Base-by-base conservation (phyloP, 1,140 invertebrate genomes). In the Ptiloglossa arizonensis region DNA sequence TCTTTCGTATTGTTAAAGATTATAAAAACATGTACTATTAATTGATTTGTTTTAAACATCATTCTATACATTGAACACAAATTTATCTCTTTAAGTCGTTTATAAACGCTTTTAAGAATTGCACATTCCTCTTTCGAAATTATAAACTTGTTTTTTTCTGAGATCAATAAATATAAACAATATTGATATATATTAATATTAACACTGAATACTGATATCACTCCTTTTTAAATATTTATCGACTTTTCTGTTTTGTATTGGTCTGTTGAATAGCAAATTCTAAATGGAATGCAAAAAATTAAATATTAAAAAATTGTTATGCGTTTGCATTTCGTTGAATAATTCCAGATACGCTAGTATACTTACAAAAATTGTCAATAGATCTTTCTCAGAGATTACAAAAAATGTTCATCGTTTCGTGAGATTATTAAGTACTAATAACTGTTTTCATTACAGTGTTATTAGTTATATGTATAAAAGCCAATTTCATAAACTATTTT, bases 281-380 rank as follows among this genome's bases (percentile, higher is more conserved):
- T 57, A 24, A 67, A 32, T 67, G 8, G 29, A 67, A 24, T 57
- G 29, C 35, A 57, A 67, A 17, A 41, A 54, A 67, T 60, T 38
- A 22, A 22, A 38, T 60, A 17, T 11, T 38, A 52, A 41, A 64
- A 59, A 27, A 44, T 8, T 17, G 32, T 32, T 13, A 19, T 15
- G 50, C 60, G 19, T 68, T 48, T 32, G 60, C n/a, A 17, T 54
- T 35, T 38, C 54, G 44, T 56, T 74, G 22, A 19, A 57, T 67
- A 19, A 46, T 22, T 19, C 8, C 19, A 24, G n/a, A 56, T 56
- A 35, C 41, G 24, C 13, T 60, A 57, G 19, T 50, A 68, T 72
- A 72, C 70, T 70, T 72, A 72, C 46, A 72, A 63, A 50, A 72
- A 13, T 24, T 71, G 38, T 59, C 22, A 32, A 32, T 66, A 66